Conservation (phyloP, 2,113 vertebrate genomes). For the Apteryx owenii region DNA sequence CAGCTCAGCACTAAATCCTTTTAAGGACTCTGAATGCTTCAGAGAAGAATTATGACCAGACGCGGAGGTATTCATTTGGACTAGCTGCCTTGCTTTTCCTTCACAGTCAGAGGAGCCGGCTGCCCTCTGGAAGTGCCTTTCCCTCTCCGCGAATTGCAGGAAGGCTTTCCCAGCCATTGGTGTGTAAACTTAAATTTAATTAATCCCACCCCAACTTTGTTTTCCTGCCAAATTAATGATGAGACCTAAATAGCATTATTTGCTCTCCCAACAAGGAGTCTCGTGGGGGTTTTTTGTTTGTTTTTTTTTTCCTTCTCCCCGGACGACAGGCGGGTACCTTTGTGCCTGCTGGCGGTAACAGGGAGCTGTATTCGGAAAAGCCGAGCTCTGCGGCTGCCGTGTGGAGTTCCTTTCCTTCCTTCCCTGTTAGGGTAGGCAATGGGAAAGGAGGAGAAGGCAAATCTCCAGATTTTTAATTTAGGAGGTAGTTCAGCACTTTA, state of each 20-base stretch:
- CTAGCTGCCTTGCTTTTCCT: not conserved
- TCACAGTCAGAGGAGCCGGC: accelerated
- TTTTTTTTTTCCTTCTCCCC: not conserved
- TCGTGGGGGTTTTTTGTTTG: not conserved
- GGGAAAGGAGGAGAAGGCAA: too few relatives aligned
- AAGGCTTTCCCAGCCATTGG: not conserved
- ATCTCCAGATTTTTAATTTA: not conserved
- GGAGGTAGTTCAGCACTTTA: not conserved
- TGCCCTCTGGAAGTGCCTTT: not conserved
- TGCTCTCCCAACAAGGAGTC: not conserved
- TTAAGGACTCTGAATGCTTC: not conserved
- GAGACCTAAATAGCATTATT: not conserved
- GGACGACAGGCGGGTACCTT: too few relatives aligned
- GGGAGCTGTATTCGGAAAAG: not conserved
- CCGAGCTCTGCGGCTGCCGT: not conserved
- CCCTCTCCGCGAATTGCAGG: accelerated
- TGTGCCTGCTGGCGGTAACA: not conserved
- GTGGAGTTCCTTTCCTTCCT: not conserved
- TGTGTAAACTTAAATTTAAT: too few relatives aligned
- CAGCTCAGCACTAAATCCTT: not conserved
- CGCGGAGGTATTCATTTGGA: accelerated
- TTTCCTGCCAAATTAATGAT: not conserved
- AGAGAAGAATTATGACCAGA: accelerated
- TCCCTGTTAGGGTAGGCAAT: too few relatives aligned
- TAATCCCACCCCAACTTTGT: not conserved